These are phyloP conservation scores for Macaca mulatta DNA, from an alignment of 2,113 vertebrate genomes.

Conservation along the genomic window DNA sequence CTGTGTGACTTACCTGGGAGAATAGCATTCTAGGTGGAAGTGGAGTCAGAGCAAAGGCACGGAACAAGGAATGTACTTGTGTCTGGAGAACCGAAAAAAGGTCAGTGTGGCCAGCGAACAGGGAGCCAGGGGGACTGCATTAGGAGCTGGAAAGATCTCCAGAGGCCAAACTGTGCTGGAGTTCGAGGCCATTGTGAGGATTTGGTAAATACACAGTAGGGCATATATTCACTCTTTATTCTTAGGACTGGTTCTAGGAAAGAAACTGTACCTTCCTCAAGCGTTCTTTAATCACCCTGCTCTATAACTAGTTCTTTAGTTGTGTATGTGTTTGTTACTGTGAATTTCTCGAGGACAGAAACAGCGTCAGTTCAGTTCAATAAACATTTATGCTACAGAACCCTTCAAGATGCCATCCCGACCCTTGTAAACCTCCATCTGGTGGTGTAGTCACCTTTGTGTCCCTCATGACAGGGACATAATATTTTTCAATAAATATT, in stretches of 20 bases:
- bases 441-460: neutral
- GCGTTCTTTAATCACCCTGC: neutral
- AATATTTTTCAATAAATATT: slow-evolving; percentile 23
- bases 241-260: neutral
- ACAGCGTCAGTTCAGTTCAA: slow-evolving; percentile 27
- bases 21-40: neutral
- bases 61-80: neutral
- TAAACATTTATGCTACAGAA: neutral
- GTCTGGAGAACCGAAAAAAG: neutral
- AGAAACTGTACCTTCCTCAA: neutral
- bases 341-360: slow-evolving; percentile 62
- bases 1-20: neutral
- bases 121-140: neutral
- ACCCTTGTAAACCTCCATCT: neutral
- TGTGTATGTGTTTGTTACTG: slow-evolving; percentile 7
- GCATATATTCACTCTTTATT: neutral
- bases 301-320: neutral
- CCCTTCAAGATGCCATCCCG: neutral
- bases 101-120: neutral
- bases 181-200: neutral
- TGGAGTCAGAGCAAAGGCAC: neutral
- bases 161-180: neutral
- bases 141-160: neutral
- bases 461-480: neutral
- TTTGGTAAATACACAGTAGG: neutral